Base-by-base conservation (phyloP, 1,140 invertebrate genomes). In the Aleiodes sp. region DNA sequence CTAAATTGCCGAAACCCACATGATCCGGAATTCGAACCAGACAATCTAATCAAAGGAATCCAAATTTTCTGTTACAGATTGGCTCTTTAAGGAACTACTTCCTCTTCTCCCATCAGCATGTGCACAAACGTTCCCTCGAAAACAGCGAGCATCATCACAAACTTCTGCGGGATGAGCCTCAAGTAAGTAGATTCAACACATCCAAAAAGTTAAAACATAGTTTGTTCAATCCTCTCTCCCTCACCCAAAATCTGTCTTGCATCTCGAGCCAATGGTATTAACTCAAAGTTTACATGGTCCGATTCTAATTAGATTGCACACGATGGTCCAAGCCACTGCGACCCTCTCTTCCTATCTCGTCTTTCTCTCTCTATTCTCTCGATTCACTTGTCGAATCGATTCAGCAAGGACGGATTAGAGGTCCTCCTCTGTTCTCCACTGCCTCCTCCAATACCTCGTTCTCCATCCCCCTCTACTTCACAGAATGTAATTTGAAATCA, bases 61-160 rank as follows among this genome's bases (percentile, higher is more conserved):
- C 72, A 73, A 72, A 73, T 67, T 70, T 72, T 65, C 74, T 78
- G 68, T 83, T 92, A 52, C 90, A 96, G 94, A 95, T 97, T 82
- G 94, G 95, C 28, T 90, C 92, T 24, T 84, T 96, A 68, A 90
- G 94, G 76, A 89, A 91, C 72, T 95, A 92, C 86, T 96, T 94
- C 80, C 85, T 96, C 43, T 91, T 96, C 78, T 92, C 92, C 71
- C 94, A 96, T 81, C 89, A 91, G 61, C 89, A 90, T 64, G 88
- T 96, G 28, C 89, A 91, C 73, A 96, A 96, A 81, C 89, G 95
- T 59, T 97, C 94, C 0, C 79, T 92, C 21, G 88, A 90, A 39
- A 85, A 87, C n/a, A 93, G 90, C 78, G 88, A 90, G 69, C 87
- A 91, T 63, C 93, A 96, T 84, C 93, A 95, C 79, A 84, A 88